Evolutionary conservation across 2,113 vertebrate species (phyloP).

Genomic region (Emberiza fucata): DNA sequence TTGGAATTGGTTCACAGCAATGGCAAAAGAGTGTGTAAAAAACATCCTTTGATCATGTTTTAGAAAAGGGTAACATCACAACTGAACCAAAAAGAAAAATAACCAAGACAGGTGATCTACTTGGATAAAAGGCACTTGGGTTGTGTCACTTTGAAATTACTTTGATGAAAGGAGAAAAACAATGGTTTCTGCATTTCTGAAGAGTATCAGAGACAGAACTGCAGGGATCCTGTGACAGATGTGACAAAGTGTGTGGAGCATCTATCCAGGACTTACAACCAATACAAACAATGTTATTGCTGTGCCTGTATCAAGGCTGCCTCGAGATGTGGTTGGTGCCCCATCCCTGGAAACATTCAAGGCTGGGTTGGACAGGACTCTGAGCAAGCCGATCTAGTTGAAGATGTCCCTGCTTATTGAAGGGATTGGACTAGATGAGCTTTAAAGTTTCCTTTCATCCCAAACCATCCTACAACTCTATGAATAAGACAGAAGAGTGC

Average conservation of each 20-base stretch:
- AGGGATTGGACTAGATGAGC: neutral
- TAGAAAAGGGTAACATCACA: neutral
- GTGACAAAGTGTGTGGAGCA: neutral
- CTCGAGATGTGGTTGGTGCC: neutral
- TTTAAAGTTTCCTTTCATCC: neutral
- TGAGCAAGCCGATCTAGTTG: neutral
- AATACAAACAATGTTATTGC: too few species aligned
- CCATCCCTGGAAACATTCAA: neutral
- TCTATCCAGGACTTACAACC: fast-evolving
- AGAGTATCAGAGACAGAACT: neutral
- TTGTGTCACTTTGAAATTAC: neutral
- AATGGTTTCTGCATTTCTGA: neutral
- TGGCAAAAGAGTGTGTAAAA: neutral
- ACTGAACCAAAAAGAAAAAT: neutral
- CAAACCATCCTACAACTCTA: neutral
- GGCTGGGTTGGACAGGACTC: fast-evolving
- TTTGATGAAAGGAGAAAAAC: neutral
- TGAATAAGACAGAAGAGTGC: neutral
- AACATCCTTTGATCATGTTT: neutral
- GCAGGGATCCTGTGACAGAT: neutral
- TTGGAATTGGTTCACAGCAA: neutral
- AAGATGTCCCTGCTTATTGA: neutral
- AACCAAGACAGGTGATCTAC: neutral
- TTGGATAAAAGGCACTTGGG: neutral
- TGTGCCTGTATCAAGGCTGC: neutral